Evolutionary conservation across 2,113 vertebrate genomes (phyloP), one percentile per base, ranked within the genome.

Genomic region (Entelurus aequoreus): DNA sequence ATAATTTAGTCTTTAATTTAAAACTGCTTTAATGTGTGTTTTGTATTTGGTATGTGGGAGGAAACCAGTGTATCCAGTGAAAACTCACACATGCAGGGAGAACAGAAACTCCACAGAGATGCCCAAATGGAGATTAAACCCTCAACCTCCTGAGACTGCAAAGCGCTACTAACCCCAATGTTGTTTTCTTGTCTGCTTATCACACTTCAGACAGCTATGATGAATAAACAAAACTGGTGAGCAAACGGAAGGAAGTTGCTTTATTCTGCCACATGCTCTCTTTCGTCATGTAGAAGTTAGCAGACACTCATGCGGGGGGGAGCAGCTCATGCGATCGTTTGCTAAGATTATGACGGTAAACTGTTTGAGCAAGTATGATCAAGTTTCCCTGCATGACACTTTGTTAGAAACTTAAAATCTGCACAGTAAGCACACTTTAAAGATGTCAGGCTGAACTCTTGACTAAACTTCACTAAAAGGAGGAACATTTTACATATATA

Each of bases 301-400:
- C 8, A 16, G 6, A 48, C 14, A 8, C 3, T 48, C 1, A 14
- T 42, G 28, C 1, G 6, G 40, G 44, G 5, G 1, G 54, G 6
- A 61, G 15, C 28, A 47, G 19, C 28, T 56, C 6, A 38, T 49
- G n/a, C 0, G 8, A 57, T 50, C 63, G 54, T 80, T 42, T 12
- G 9, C 56, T 78, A 70, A 74, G 66, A 73, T 0, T 19, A 49
- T 6, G 11, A 60, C 49, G 35, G n/a, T 60, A 11, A 61, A 48
- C 21, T 66, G 72, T 68, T 60, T 63, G 48, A 68, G 15, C 2
- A 48, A 21, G 21, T 35, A 6, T 63, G 38, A 77, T 63, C 42
- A 4, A 12, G 9, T 52, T 2, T 21, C 19, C 9, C 5, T 5
- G 12, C 48, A n/a, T 48, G 48, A 48, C 9, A 13, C 44, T 47